Base-by-base conservation (phyloP, 1,140 invertebrate genomes). In the Bombus waltoni region DNA sequence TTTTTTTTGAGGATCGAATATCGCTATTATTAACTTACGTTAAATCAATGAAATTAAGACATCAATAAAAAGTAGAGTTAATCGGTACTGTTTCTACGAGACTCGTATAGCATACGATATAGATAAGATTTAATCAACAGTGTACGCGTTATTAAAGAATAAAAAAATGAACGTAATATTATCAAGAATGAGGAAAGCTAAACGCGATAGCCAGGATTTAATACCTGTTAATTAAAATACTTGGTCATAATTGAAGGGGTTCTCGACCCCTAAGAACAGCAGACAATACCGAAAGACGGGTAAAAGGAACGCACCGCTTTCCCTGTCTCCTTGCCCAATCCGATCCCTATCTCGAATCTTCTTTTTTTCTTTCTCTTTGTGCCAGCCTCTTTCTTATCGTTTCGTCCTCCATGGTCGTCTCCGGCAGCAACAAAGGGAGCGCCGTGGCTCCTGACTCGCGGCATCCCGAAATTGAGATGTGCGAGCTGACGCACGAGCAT, bases 401-500 rank as follows among this genome's bases (percentile, higher is more conserved):
- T 78, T 62, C 75, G 78, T 76, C 65, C 88, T 81, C 28, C 59
- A 65, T 57, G 78, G 68, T 70, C 83, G 73, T 87, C 79, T 73
- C 68, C 44, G 62, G 81, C 57, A 71, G 77, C 87, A 88, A 90
- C 87, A 90, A 87, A 87, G 79, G 72, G 66, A 68, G 38, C 38
- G 70, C 3, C 59, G 65, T 70, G 40, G 71, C 76, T 90, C 72
- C 77, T 86, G 90, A 91, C 83, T 91, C 90, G 81, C 85, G 88
- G 89, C 85, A 84, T 91, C 74, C 89, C 87, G 86, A 91, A 91
- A 91, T 91, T 91, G 90, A 91, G 90, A 91, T 85, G 86, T 88
- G 89, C 88, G 83, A 91, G 88, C 88, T 88, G 90, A 91, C 90
- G 88, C 86, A 87, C 83, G 86, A 83, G 83, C 83, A 89, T 91